Evolutionary conservation across 2,113 vertebrate species (phyloP).

Genomic region (Vombatus ursinus): DNA sequence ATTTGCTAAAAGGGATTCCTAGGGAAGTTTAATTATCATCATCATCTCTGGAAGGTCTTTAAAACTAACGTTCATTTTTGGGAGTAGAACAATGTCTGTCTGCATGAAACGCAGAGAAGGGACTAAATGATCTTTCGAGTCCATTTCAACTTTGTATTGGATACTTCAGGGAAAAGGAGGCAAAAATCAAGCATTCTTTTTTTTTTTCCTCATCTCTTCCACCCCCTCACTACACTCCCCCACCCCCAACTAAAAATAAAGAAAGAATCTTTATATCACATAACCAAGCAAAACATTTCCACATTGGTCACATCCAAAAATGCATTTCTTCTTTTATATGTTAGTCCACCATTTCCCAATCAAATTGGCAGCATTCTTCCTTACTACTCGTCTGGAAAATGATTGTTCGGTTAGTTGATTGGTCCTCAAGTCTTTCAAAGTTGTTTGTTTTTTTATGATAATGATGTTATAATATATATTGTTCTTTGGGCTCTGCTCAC

Average conservation of each 20-base stretch:
- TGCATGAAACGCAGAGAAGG: slow-evolving; percentile 26
- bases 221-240: not conserved
- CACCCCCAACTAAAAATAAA: not conserved
- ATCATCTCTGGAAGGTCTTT: not conserved
- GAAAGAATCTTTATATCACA: not conserved
- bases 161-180: not conserved
- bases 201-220: not conserved
- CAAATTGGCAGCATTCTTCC: not conserved
- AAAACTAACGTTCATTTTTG: not conserved
- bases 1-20: not conserved
- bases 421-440: not conserved
- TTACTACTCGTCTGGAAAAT: not conserved
- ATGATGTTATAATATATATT: not conserved
- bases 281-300: not conserved
- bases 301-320: not conserved
- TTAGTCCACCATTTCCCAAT: not conserved
- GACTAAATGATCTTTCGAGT: not conserved
- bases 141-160: not conserved
- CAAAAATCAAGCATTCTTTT: not conserved
- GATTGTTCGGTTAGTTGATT: not conserved
- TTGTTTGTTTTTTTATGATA: not conserved
- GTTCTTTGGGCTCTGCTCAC: not conserved
- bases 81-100: not conserved
- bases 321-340: not conserved
- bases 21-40: not conserved